These are phyloP conservation scores for Xanthorhoe designata DNA, from an alignment of 2,888 invertebrate genomes.

Conservation along the genomic window DNA sequence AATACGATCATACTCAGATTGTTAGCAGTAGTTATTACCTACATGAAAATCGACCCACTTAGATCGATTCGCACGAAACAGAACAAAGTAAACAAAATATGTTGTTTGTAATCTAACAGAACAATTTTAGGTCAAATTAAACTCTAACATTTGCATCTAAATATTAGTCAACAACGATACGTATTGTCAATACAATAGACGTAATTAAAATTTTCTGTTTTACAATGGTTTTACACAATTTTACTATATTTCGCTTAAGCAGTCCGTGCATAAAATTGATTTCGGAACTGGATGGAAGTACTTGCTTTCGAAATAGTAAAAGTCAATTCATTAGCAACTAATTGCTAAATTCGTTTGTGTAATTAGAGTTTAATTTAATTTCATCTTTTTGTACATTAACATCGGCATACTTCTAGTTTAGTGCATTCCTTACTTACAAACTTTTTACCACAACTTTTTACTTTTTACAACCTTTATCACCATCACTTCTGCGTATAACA, in stretches of 20 bases:
- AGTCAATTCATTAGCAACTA: constrained; percentile 47
- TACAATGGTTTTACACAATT: not conserved
- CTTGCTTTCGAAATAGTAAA: constrained; percentile 57
- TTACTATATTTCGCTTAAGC: constrained; percentile 54
- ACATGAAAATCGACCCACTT: constrained; percentile 39
- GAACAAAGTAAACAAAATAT: not conserved
- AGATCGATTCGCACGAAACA: constrained; percentile 31
- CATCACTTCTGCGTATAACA: not conserved
- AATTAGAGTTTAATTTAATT: constrained; percentile 22
- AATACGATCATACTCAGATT: constrained; percentile 36
- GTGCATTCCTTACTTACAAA: constrained; percentile 11
- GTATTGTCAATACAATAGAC: not conserved
- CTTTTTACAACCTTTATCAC: not conserved
- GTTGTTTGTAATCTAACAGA: constrained; percentile 1
- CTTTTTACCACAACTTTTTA: too few species aligned
- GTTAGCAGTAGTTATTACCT: constrained; percentile 31
- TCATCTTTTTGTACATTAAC: constrained; percentile 15
- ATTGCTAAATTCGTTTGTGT: constrained; percentile 33
- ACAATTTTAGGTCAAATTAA: constrained; percentile 3
- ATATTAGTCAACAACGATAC: not conserved
- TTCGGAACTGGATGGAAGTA: constrained; percentile 53
- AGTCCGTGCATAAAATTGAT: constrained; percentile 58
- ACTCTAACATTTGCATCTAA: not conserved
- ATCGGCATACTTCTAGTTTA: not conserved
- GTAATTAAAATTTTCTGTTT: not conserved